Evolutionary conservation across 2,888 invertebrate species (phyloP), one percentile per base, ranked within the genome.

Genomic region (Agriopis leucophaearia): DNA sequence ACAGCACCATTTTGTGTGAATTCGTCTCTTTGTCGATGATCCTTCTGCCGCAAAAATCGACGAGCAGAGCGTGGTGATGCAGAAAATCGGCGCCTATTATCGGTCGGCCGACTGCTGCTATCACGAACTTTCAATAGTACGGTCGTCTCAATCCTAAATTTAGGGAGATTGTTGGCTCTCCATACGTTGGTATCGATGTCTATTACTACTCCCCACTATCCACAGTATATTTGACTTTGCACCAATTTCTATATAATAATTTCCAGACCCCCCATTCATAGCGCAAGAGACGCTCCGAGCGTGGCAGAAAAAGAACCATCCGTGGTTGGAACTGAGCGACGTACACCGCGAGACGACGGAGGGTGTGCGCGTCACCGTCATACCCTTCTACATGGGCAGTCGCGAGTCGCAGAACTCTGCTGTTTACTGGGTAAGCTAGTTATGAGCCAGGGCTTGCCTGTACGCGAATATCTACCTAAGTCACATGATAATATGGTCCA

Each of bases 281-380:
- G 96, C 98, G 0, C 97, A 98, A 88, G 99, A 99, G 82, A 98
- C 98, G 0, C 92, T 99, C 3, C 95, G 96, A 78, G 98, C 98
- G 0, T 99, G 99, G 99, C 99, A 99, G 88, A 98, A 99, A 81
- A 98, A 99, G 87, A 99, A 99, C 91, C 98, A 99, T 87, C 98
- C 99, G 0, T 99, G 99, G 99, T 88, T 99, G 48, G 99, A 99
- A 85, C 91, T 99, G 68, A 98, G 99, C 42, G 99, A 99, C 90
- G 99, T 99, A 9, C 99, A 99, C 86, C 97, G 98, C 80, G 99
- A 99, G 94, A 99, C 99, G 0, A 99, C 99, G 0, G 99, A 99
- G 90, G 97, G 97, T 85, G 96, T 99, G 73, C 95, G 99, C 57
- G 98, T 99, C 45, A 99, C 99, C 12, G 99, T 99, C 64, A 99